phyloP scores from a whole-genome alignment of 2,113 vertebrate genomes.

The Phylloscopus trochilus region DNA sequence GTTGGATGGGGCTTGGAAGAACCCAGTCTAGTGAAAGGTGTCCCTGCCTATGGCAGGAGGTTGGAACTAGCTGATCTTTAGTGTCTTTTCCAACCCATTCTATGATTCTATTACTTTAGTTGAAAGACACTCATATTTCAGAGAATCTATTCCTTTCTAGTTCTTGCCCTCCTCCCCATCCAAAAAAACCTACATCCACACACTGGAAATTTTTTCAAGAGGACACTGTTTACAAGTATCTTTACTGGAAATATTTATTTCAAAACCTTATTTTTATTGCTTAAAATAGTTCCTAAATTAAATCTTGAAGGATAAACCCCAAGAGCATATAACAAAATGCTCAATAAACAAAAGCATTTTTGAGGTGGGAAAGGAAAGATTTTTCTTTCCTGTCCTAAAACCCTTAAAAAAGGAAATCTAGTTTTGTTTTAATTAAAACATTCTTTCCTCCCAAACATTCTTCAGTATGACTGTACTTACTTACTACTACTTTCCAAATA shows the following conservation, averaged over 20 bases:
- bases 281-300: neutral
- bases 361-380: rapidly evolving
- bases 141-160: neutral
- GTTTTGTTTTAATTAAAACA: neutral
- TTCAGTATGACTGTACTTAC: neutral
- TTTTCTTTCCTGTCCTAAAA: neutral
- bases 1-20: neutral
- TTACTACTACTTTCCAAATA: neutral
- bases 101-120: neutral
- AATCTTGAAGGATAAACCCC: neutral
- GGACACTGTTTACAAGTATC: neutral
- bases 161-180: neutral
- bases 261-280: neutral
- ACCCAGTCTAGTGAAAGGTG: neutral
- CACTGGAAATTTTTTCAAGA: neutral
- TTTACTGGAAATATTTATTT: neutral
- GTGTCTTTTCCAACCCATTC: neutral
- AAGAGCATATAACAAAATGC: neutral
- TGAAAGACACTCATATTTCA: neutral
- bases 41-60: neutral
- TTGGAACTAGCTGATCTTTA: neutral
- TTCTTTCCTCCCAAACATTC: neutral
- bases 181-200: neutral
- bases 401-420: neutral
- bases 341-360: neutral